A percentile compares a stretch with the other conserved stretches of the same genome.
These are phyloP conservation scores for Lumbricus terrestris DNA, from an alignment of 2,888 invertebrate genomes.

Conservation along the genomic window DNA sequence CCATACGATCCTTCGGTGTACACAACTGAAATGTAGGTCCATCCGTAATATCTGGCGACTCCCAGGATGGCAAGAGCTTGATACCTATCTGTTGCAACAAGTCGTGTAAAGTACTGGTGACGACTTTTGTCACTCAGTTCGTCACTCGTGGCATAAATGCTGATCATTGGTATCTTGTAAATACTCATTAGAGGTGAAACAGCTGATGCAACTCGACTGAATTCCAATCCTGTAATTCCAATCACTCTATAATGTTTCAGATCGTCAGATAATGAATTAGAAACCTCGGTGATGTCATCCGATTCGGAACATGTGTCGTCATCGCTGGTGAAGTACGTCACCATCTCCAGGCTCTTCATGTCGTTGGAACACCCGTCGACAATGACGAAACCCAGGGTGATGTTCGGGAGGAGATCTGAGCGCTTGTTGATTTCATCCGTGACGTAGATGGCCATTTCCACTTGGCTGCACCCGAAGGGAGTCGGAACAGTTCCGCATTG, in stretches of 20 bases:
- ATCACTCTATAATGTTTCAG: conserved; percentile 17
- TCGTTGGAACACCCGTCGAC: too few relatives aligned
- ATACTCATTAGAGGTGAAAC: conserved; percentile 47
- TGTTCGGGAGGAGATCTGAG: background rate
- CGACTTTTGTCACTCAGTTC: conserved; percentile 46
- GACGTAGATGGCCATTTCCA: background rate
- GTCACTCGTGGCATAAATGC: conserved; percentile 46
- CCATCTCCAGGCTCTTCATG: too few relatives aligned
- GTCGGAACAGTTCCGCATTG: background rate
- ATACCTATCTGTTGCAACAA: conserved; percentile 46
- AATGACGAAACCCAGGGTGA: too few relatives aligned
- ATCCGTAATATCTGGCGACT: conserved; percentile 62
- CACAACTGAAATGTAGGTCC: conserved; percentile 75
- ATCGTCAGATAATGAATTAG: background rate
- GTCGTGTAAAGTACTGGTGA: conserved; percentile 46
- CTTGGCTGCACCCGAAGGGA: background rate
- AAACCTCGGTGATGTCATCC: background rate
- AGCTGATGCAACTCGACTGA: conserved; percentile 26
- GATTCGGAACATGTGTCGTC: background rate
- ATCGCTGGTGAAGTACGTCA: background rate
- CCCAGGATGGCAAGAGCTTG: conserved; percentile 44
- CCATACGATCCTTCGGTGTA: conserved; percentile 68
- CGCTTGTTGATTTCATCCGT: background rate
- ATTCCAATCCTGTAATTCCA: conserved; percentile 27
- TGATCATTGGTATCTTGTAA: conserved; percentile 64